phyloP scores from a whole-genome alignment of 2,888 invertebrate species.

The Rhogogaster chlorosoma region DNA sequence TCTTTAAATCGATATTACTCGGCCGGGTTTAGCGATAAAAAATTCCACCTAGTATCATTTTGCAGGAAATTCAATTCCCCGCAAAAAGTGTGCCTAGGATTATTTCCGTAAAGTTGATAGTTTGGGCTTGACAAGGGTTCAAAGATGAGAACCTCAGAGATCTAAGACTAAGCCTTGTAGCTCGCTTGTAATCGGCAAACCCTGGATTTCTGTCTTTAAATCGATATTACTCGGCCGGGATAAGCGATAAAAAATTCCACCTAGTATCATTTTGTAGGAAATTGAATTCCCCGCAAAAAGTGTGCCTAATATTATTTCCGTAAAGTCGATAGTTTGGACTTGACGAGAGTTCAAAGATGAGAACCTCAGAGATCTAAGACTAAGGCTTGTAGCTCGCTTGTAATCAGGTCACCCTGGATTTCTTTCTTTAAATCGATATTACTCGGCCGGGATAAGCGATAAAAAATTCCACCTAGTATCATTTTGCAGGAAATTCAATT shows the following conservation, averaged over 20 bases:
- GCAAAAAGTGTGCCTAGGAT: background rate
- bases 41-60: background rate
- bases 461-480: background rate
- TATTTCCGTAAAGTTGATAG: background rate
- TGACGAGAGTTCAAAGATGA: background rate
- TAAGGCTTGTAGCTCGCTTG: too few species aligned
- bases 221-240: background rate
- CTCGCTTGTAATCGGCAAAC: too few species aligned
- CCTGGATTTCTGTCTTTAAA: background rate
- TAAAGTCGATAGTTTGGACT: background rate
- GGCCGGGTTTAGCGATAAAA: background rate
- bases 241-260: background rate
- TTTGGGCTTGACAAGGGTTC: background rate
- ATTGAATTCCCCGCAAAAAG: background rate
- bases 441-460: background rate
- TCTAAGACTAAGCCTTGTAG: too few species aligned
- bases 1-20: background rate
- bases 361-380: too few species aligned
- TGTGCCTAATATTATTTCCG: background rate
- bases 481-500: background rate
- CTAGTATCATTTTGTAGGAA: background rate
- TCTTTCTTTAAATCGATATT: background rate
- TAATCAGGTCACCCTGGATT: too few species aligned
- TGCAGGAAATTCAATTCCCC: background rate
- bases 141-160: background rate